Conservation (phyloP, 2,888 invertebrate genomes). For the Petrophora chlorosata region DNA sequence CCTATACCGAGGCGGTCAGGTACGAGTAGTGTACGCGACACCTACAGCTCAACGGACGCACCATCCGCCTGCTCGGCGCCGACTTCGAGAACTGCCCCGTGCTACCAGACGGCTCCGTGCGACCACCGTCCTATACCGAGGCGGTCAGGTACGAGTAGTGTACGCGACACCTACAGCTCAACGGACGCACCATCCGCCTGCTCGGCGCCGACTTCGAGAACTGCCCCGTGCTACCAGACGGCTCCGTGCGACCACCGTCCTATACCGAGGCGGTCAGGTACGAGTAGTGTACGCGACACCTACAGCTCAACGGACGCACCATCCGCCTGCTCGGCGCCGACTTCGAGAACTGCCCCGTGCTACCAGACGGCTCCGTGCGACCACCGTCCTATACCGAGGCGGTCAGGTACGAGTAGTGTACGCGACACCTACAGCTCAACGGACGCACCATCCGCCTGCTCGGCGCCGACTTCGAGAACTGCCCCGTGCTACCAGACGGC, state of each 20-base stretch:
- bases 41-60: conserved; percentile 73
- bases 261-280: conserved; percentile 65
- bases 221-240: conserved; percentile 52
- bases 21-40: no score
- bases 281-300: no score
- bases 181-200: conserved; percentile 70
- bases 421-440: no score
- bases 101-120: conserved; percentile 37
- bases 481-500: conserved; percentile 50
- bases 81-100: conserved; percentile 63
- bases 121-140: conserved; percentile 73
- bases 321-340: conserved; percentile 68
- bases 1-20: conserved; percentile 67
- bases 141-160: conserved; percentile 55
- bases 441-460: no score
- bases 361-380: conserved; percentile 42
- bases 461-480: conserved; percentile 58
- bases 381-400: conserved; percentile 75
- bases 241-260: conserved; percentile 60
- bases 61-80: conserved; percentile 69
- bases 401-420: no score
- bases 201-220: conserved; percentile 67
- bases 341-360: conserved; percentile 61
- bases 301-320: conserved; percentile 73
- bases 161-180: conserved; percentile 73